Evolutionary conservation across 2,888 invertebrate species (phyloP), one percentile per base, ranked within the genome.

Genomic region (Gari tellinella): DNA sequence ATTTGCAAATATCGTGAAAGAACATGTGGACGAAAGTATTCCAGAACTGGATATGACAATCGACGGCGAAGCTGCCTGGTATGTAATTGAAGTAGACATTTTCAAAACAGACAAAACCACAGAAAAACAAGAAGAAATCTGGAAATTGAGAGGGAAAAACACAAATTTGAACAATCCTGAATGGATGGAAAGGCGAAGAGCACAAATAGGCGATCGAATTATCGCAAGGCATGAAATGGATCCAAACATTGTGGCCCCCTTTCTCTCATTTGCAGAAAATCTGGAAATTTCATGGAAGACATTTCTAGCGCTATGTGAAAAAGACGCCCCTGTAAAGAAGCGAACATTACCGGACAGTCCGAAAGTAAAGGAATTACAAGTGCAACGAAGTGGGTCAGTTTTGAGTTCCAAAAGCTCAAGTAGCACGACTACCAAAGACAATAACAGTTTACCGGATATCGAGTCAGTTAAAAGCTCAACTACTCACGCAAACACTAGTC

Each of bases 61-160:
- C 5, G 81, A 82, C 3, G 84, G 84, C n/a, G 83, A 83, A 21
- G 84, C 67, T 2, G 86, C 80, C 0, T 86, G 86, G 86, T 38
- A 61, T 21, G 78, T 75, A 21, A 78, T 86, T 40, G 68, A 82
- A n/a, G 31, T 65, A 8, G 80, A 83, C 23, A 52, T 86, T 23
- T 52, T 84, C 8, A 78, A 77, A 62, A 73, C 80, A 31, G 86
- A 86, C 55, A 52, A 58, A n/a, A 75, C 82, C 51, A 86, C 84
- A 1, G 67, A 70, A 17, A 51, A 69, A 31, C 86, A 86, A 51
- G 65, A 78, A 1, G 43, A 53, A 3, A 68, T 77, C 2, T 74
- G 78, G 72, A 62, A 60, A 23, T 25, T 51, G 12, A 72, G 86
- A 46, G 79, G 65, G n/a, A 43, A 62, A 2, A 73, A 79, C 26